Evolutionary conservation across 2,797 vertebrate genomes (phyloP).

Genomic region (Cynopterus sphinx): DNA sequence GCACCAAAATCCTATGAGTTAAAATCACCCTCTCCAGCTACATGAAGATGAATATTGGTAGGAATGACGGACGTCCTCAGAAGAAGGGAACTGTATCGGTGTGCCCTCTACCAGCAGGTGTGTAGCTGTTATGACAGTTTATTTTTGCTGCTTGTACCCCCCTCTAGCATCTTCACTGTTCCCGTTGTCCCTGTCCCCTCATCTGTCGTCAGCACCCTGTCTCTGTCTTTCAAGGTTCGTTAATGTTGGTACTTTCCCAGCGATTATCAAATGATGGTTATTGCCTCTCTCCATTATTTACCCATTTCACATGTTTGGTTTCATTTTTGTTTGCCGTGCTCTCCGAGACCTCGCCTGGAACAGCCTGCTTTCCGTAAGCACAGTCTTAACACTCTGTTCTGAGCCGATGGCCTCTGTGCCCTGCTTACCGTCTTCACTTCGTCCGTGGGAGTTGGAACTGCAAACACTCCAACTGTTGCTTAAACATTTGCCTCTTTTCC

Average conservation of each 20-base stretch:
- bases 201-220: neutral
- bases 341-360: conserved; percentile 32
- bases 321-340: conserved; percentile 36
- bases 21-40: conserved; percentile 1
- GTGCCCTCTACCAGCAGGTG: neutral
- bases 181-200: neutral
- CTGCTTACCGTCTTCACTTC: neutral
- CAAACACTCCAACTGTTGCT: conserved; percentile 42
- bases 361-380: conserved; percentile 36
- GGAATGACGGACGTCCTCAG: neutral
- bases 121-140: neutral
- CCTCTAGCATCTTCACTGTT: neutral
- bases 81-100: neutral
- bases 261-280: neutral
- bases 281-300: conserved; percentile 5
- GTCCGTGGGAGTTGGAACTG: neutral
- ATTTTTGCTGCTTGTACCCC: neutral
- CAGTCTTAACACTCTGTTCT: neutral
- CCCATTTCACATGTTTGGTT: conserved; percentile 25
- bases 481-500: conserved; percentile 19
- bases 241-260: neutral
- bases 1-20: conserved; percentile 40
- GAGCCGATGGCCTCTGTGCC: neutral
- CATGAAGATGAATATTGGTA: conserved; percentile 41
- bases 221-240: neutral